phyloP scores from a whole-genome alignment of 2,113 vertebrate species.

The Peromyscus maniculatus region DNA sequence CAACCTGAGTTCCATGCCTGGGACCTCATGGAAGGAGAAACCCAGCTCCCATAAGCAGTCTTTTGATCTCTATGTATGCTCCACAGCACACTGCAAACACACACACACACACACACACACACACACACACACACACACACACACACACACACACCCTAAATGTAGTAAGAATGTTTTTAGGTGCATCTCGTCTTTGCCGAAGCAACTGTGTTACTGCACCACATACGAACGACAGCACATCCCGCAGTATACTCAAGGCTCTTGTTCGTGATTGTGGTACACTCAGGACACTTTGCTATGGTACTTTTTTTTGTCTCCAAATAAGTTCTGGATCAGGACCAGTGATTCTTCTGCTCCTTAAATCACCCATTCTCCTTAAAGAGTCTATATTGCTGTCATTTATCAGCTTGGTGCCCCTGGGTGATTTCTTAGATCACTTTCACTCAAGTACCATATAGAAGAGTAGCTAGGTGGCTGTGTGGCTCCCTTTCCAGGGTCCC shows the following conservation, averaged over 20 bases:
- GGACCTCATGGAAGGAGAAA: not conserved
- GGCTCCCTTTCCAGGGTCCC: not conserved
- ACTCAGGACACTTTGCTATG: not conserved
- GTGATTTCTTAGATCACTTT: constrained; percentile 32
- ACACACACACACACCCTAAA: not conserved
- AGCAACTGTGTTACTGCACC: not conserved
- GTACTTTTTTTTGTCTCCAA: not conserved
- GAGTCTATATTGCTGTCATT: not conserved
- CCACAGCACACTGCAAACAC: too few relatives aligned
- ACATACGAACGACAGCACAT: not conserved
- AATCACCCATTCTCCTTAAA: not conserved
- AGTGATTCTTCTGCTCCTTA: not conserved
- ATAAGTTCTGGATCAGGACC: not conserved
- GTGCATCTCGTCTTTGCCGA: not conserved
- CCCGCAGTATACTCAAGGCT: not conserved
- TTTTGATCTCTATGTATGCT: not conserved
- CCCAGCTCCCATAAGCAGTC: too few relatives aligned
- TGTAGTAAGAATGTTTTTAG: not conserved
- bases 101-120: not conserved
- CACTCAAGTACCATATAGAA: not conserved
- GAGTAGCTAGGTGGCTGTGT: not conserved
- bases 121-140: not conserved
- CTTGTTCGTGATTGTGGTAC: not conserved
- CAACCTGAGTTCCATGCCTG: not conserved
- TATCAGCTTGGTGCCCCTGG: not conserved